Base-by-base conservation (phyloP, 2,797 vertebrate species). In the Coregonus suidteri region DNA sequence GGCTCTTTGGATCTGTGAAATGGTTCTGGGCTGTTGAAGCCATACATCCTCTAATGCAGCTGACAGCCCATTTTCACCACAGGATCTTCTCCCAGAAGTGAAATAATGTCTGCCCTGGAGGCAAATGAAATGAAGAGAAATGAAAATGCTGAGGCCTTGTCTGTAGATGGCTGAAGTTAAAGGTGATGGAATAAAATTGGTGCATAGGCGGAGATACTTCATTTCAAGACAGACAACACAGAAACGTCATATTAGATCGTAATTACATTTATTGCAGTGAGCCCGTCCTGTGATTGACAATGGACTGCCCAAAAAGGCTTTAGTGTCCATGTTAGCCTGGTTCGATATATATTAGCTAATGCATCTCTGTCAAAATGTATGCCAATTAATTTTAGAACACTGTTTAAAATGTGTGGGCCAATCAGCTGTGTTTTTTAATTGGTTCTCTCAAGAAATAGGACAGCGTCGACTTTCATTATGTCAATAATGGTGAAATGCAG, bases 181-280 rank as follows among this genome's bases (percentile, higher is more conserved):
- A 88, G 37, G 41, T 88, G 85, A 90, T 81, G 85, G 79, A 89
- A 89, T 83, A 72, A 85, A 90, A 91, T 88, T 90, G 89, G 91
- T 88, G 78, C 77, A 88, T 88, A 64, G 86, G 71, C 67, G 31
- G 52, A 67, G 65, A 14, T n/a, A 70, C 74, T 82, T 85, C 73
- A 75, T 88, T 87, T 88, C 86, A 74, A n/a, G 82, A 79, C 81
- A 88, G 79, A 66, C 81, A 89, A 79, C 84, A 79, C 81, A 88
- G 85, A 90, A 87, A 90, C 85, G 84, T 84, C 83, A 88, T 76
- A 75, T 89, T 81, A 76, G 73, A 75, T 74, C 81, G 71, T 86
- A 90, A 91, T 89, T 91, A 85, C 74, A 69, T 80, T 80, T 77
- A 80, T 79, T 85, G 31, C 73, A 68, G 62, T 76, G 71, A 72